Evolutionary conservation across 2,113 vertebrate genomes (phyloP).

Genomic region (Aramus guarauna): DNA sequence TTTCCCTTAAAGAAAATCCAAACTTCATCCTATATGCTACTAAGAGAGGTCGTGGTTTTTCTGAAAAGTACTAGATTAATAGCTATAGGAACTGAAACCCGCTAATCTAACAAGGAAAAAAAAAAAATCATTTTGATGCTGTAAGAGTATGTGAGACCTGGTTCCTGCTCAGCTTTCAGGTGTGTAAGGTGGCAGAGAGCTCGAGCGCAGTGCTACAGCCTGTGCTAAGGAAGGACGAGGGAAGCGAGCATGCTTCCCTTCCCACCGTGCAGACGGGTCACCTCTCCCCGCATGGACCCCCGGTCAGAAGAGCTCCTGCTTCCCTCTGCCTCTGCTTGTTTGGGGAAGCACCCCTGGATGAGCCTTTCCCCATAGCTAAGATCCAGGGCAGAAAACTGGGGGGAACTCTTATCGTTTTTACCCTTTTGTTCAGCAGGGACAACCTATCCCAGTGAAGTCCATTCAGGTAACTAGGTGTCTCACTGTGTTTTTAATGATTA

Average conservation of each 20-base stretch:
- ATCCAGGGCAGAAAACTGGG: background rate
- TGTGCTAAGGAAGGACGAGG: background rate
- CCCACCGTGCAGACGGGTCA: rapidly evolving
- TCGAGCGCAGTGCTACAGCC: rapidly evolving
- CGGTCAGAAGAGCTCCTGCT: background rate
- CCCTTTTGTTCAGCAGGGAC: background rate
- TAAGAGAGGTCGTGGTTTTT: background rate
- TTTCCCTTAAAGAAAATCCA: background rate
- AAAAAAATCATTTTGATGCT: background rate
- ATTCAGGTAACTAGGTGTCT: background rate
- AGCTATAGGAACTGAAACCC: background rate
- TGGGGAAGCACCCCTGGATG: background rate
- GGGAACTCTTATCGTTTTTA: background rate
- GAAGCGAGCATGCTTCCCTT: rapidly evolving
- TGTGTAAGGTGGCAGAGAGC: background rate
- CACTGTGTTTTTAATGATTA: background rate
- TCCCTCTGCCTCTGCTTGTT: background rate
- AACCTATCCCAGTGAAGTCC: background rate
- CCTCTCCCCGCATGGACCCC: background rate
- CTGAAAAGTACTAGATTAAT: background rate
- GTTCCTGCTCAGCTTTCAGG: background rate
- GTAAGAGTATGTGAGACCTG: background rate
- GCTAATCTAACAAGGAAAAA: background rate
- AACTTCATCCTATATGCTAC: background rate
- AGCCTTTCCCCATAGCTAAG: background rate